These are phyloP conservation scores for Andrena minutula DNA, from an alignment of 2,888 invertebrate species.

Conservation along the genomic window DNA sequence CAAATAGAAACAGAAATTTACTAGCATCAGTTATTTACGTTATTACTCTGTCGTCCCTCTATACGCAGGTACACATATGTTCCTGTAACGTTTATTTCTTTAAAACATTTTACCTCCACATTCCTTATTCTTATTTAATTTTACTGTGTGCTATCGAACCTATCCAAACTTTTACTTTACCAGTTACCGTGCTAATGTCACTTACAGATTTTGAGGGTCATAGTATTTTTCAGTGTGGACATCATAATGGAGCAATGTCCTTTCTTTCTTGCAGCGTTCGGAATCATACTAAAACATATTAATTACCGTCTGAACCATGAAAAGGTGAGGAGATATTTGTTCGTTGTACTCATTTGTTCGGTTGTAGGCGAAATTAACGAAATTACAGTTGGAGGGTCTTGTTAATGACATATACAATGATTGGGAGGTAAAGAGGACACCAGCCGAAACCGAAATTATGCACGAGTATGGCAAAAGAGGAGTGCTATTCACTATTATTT, in stretches of 20 bases:
- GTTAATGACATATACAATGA: neutral
- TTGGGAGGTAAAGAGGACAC: neutral
- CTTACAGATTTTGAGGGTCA: neutral
- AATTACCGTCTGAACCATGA: neutral
- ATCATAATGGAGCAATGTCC: neutral
- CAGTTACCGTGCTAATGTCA: neutral
- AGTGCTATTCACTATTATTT: neutral
- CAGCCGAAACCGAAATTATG: conserved; percentile 3
- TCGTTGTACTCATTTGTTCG: too few relatives aligned
- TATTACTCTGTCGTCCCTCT: neutral
- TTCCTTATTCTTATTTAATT: too few relatives aligned
- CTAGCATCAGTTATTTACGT: neutral
- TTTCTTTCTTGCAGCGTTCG: rapidly evolving
- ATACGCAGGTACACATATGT: conserved; percentile 1
- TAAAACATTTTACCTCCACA: too few relatives aligned
- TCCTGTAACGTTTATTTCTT: too few relatives aligned
- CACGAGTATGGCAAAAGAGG: neutral
- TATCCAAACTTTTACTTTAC: neutral
- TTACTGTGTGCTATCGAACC: too few relatives aligned
- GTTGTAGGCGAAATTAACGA: too few relatives aligned
- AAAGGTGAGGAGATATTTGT: neutral
- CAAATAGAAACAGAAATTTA: neutral
- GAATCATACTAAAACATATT: neutral
- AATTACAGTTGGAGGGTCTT: conserved; percentile 10
- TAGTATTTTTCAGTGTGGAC: neutral